These are phyloP conservation scores for Hypercompe scribonia DNA, from an alignment of 2,888 invertebrate species.

Conservation along the genomic window DNA sequence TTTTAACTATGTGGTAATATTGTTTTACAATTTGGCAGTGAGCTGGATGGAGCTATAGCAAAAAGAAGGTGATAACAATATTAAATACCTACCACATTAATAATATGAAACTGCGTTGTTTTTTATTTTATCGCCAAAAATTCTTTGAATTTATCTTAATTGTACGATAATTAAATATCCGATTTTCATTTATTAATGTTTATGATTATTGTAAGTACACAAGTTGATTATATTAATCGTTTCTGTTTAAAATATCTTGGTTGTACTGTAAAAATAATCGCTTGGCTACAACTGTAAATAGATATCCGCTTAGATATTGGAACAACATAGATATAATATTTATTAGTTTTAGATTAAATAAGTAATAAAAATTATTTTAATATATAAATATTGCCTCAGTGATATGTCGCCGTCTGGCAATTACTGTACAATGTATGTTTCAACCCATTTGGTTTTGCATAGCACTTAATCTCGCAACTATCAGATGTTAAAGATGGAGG, in stretches of 20 bases:
- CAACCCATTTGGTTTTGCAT: too few species aligned
- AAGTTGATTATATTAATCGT: not conserved
- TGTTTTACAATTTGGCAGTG: too few species aligned
- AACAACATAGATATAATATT: not conserved
- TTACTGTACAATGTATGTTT: too few species aligned
- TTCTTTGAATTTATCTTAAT: slow-evolving; percentile 1
- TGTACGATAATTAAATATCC: slow-evolving; percentile 6
- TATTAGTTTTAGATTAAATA: not conserved
- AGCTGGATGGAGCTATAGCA: too few species aligned
- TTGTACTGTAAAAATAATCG: not conserved
- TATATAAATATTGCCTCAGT: not conserved
- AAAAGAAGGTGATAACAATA: too few species aligned
- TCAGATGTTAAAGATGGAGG: too few species aligned
- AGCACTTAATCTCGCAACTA: too few species aligned
- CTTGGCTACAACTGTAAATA: slow-evolving; percentile 3
- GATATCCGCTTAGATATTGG: not conserved
- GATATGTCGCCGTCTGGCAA: not conserved
- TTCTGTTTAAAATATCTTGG: not conserved
- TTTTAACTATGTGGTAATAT: too few species aligned
- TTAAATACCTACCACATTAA: too few species aligned
- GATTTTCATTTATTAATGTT: not conserved
- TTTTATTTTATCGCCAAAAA: not conserved
- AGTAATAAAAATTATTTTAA: not conserved
- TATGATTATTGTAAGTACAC: slow-evolving; percentile 1
- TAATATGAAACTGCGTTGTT: not conserved